phyloP scores from a whole-genome alignment of 1,140 invertebrate genomes.

The Trichonephila clavata region DNA sequence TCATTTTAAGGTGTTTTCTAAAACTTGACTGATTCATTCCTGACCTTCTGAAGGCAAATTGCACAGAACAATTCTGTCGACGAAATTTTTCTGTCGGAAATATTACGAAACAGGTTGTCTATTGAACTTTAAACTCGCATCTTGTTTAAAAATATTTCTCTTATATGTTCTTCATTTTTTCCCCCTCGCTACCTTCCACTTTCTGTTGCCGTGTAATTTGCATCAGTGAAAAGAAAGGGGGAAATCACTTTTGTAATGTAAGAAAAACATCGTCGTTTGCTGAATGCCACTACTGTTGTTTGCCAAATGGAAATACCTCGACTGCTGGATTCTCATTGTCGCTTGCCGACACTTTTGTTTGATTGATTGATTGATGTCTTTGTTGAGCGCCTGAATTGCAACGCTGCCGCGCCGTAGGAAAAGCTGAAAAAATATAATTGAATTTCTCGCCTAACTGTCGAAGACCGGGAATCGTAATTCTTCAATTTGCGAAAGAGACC shows the following conservation, averaged over 20 bases:
- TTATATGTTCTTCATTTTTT: neutral
- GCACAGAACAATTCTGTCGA: constrained; percentile 3
- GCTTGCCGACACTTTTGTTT: constrained; percentile 1
- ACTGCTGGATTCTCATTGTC: neutral
- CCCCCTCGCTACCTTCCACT: neutral
- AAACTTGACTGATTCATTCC: neutral
- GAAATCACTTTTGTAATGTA: neutral
- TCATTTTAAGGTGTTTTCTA: constrained; percentile 23
- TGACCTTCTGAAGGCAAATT: neutral
- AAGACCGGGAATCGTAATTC: neutral
- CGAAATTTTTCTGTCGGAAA: neutral
- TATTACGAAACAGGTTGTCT: neutral
- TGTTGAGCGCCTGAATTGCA: neutral
- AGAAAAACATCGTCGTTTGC: neutral
- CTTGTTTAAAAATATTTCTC: neutral
- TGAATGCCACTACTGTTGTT: neutral
- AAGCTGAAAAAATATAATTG: neutral
- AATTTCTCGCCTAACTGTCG: neutral
- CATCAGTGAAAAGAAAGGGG: neutral
- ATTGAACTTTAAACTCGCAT: constrained; percentile 1
- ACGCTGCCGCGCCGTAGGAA: neutral
- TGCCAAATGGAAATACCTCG: neutral
- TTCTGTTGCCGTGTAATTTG: neutral
- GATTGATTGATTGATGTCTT: constrained; percentile 29
- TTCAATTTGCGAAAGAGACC: neutral